Conservation (phyloP, 2,113 vertebrate genomes). For the Hemiprocne comata region DNA sequence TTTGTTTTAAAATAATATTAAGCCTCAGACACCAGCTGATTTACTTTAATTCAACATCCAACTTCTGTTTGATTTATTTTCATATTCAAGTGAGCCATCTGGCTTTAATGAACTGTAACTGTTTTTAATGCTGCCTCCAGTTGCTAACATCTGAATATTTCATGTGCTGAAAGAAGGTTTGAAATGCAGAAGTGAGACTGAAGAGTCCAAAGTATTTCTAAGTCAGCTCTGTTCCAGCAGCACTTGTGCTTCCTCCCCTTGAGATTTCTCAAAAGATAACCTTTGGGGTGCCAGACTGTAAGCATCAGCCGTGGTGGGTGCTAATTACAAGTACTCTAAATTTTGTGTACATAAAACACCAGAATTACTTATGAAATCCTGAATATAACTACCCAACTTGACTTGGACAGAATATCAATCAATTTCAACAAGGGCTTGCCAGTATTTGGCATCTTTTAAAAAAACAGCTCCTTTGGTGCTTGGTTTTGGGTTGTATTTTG, state of each 20-base stretch:
- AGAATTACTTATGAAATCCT: constrained; percentile 20
- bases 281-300: constrained; percentile 45
- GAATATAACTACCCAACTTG: background rate
- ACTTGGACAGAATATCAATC: constrained; percentile 44
- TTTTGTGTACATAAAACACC: constrained; percentile 52
- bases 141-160: constrained; percentile 67
- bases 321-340: constrained; percentile 26
- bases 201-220: constrained; percentile 42
- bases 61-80: constrained; percentile 67
- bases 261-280: constrained; percentile 26
- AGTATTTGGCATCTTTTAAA: background rate
- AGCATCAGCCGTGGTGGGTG: background rate
- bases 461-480: background rate
- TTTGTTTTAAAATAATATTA: constrained; percentile 55
- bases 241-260: background rate
- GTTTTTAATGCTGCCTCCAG: constrained; percentile 66
- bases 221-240: constrained; percentile 16
- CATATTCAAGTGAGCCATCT: constrained; percentile 70
- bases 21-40: constrained; percentile 55
- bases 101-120: constrained; percentile 71
- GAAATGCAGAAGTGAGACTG: constrained; percentile 52
- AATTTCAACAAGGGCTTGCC: constrained; percentile 14
- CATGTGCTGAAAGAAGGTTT: constrained; percentile 48
- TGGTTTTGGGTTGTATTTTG: background rate
- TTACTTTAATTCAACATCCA: constrained; percentile 62